A percentile compares a stretch with the other conserved stretches of the same genome.
phyloP scores from a whole-genome alignment of 2,113 vertebrate species.

The Mobula hypostoma region DNA sequence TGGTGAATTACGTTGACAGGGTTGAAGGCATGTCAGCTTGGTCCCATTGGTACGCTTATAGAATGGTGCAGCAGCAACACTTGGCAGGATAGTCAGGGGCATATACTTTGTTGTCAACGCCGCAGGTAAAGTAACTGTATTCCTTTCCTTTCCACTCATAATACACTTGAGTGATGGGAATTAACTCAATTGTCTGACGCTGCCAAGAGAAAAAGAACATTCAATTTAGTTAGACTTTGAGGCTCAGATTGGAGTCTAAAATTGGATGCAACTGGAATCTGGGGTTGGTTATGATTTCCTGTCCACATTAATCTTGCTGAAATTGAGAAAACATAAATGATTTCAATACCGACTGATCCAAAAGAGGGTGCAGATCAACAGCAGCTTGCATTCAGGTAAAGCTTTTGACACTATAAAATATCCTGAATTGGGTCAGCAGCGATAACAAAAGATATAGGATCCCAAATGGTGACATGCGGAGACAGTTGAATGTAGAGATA shows the following conservation, averaged over 20 bases:
- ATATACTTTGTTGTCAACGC: slow-evolving; percentile 58
- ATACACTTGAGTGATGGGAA: slow-evolving; percentile 61
- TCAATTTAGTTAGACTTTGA: background rate
- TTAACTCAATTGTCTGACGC: slow-evolving; percentile 67
- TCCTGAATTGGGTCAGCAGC: background rate
- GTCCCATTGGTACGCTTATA: background rate
- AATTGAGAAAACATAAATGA: background rate
- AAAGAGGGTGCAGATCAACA: background rate
- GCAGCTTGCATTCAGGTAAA: background rate
- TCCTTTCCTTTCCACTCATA: slow-evolving; percentile 61
- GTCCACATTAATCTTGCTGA: background rate
- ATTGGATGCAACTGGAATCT: background rate
- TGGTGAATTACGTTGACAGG: background rate
- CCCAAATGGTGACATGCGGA: background rate
- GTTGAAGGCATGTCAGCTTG: background rate
- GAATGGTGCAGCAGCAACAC: slow-evolving; percentile 57
- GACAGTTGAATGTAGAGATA: background rate
- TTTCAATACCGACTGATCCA: background rate
- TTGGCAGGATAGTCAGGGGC: slow-evolving; percentile 58
- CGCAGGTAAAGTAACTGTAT: slow-evolving; percentile 60
- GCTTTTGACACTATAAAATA: background rate
- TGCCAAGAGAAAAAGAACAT: slow-evolving; percentile 45
- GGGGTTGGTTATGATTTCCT: background rate
- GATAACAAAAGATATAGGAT: background rate
- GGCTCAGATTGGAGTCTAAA: background rate